Evolutionary conservation across 2,888 invertebrate genomes (phyloP).

Genomic region (Tipula helvola): DNA sequence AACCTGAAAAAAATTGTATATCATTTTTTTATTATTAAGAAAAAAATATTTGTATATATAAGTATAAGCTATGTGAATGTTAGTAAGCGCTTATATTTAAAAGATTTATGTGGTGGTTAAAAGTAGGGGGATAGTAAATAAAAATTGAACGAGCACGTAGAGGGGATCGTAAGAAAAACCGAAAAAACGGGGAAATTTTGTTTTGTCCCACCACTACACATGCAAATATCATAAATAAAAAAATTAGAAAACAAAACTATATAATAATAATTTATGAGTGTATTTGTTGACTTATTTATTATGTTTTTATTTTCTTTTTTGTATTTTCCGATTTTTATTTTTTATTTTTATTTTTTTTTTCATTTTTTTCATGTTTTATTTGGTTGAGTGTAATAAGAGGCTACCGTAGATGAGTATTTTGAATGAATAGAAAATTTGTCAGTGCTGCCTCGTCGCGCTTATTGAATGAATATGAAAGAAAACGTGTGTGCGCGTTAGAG

Average conservation of each 20-base stretch:
- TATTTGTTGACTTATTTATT: background rate
- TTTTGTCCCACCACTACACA: background rate
- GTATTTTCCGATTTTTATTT: background rate
- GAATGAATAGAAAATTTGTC: conserved; percentile 4
- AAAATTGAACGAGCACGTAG: background rate
- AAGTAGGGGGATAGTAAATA: background rate
- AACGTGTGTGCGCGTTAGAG: background rate
- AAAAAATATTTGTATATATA: background rate
- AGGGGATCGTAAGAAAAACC: background rate
- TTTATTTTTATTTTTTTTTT: background rate
- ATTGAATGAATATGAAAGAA: background rate
- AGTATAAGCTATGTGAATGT: background rate
- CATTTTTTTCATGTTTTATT: background rate
- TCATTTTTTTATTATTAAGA: background rate
- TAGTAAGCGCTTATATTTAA: background rate
- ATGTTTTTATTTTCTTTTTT: background rate
- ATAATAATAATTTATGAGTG: background rate
- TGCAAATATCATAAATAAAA: background rate
- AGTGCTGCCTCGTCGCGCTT: background rate
- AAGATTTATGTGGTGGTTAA: background rate
- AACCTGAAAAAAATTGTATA: background rate
- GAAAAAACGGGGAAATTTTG: background rate
- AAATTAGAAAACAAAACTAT: background rate
- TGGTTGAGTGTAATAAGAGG: background rate
- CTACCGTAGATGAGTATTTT: background rate